phyloP scores from a whole-genome alignment of 2,113 vertebrate genomes.

The Oceanodroma tethys region DNA sequence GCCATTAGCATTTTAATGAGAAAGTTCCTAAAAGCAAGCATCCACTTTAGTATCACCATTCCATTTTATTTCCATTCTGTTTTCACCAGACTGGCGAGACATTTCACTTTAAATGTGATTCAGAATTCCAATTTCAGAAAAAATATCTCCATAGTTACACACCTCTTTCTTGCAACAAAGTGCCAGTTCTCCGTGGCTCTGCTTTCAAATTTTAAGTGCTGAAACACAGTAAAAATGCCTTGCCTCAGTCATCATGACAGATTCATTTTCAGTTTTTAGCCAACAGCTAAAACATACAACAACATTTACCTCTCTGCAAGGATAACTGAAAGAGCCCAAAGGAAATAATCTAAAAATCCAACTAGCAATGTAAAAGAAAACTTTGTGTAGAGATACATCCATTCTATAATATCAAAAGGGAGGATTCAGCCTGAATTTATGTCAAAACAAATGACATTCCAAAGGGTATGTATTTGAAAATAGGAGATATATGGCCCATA shows the following conservation, averaged over 20 bases:
- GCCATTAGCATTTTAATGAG: not conserved
- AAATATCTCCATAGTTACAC: not conserved
- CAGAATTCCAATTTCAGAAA: not conserved
- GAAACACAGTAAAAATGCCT: not conserved
- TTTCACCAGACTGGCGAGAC: not conserved
- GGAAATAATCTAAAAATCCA: not conserved
- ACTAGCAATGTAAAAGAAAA: fast-evolving
- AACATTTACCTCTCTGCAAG: not conserved
- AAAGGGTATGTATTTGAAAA: not conserved
- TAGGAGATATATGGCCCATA: not conserved
- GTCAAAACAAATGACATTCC: not conserved
- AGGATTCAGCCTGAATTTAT: not conserved
- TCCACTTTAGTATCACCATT: not conserved
- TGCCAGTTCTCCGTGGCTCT: not conserved
- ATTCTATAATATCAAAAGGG: not conserved
- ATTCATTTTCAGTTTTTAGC: not conserved
- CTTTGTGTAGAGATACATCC: not conserved
- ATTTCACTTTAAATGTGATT: not conserved
- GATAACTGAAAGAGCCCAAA: not conserved
- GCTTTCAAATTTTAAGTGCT: not conserved
- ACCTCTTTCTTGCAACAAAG: not conserved
- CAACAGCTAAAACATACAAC: not conserved
- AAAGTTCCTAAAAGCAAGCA: not conserved
- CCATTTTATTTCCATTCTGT: not conserved
- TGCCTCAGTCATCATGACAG: not conserved